Conservation (phyloP, 2,797 vertebrate species). For the Pangasius mekongensis region DNA sequence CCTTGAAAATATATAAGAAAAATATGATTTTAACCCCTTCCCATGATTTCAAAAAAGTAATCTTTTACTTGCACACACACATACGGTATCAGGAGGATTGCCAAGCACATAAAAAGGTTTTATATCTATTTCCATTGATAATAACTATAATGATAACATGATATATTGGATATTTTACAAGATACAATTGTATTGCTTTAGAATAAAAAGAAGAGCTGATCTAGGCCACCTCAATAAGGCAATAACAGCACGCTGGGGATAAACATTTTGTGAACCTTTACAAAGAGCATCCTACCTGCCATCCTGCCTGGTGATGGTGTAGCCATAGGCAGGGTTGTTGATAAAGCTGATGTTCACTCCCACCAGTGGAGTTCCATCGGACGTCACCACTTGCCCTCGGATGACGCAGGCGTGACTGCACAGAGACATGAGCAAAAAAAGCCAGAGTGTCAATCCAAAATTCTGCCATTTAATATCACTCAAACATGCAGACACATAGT, state of each 20-base stretch:
- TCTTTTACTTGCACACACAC: not conserved
- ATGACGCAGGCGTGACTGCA: constrained; percentile 94
- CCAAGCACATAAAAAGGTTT: constrained; percentile 1
- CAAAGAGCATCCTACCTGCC: constrained; percentile 82
- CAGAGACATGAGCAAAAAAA: not conserved
- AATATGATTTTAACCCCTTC: not conserved
- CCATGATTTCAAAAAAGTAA: not conserved
- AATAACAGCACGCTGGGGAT: not conserved
- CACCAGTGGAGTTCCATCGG: constrained; percentile 93
- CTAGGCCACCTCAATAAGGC: not conserved
- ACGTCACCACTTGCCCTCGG: constrained; percentile 95
- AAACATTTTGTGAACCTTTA: not conserved
- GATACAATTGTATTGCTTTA: not conserved
- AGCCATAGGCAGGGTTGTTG: constrained; percentile 89
- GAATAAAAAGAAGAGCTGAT: constrained; percentile 5
- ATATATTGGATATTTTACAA: not conserved
- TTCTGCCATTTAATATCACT: constrained; percentile 1
- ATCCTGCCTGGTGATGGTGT: constrained; percentile 95
- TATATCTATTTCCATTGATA: not conserved
- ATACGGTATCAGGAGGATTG: not conserved
- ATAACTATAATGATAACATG: not conserved
- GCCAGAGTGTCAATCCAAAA: not conserved
- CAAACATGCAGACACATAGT: constrained; percentile 12
- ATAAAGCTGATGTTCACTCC: constrained; percentile 98
- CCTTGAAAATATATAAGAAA: not conserved